Base-by-base conservation (phyloP, 2,888 invertebrate species). In the Chaetogeoica ovagalla region DNA sequence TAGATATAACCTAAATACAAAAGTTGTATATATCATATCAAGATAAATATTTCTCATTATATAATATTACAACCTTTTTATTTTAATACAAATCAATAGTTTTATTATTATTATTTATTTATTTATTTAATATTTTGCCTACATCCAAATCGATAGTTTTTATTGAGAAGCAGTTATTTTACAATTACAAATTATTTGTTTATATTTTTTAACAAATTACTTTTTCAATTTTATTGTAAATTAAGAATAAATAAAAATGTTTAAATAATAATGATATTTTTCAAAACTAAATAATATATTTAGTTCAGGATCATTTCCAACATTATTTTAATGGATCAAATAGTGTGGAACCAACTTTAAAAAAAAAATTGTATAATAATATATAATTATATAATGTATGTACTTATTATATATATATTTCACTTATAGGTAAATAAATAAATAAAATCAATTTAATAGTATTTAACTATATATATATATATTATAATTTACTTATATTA, bases 241-340 rank as follows among this genome's bases (percentile, higher is more conserved):
- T 57, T 8, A 57, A 57, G 5, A n/a, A 57, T 57, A n/a, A 8
- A 8, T 57, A 19, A 57, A 57, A 19, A n/a, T 57, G 57, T 57
- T 57, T 57, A n/a, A 57, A 57, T 19, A 57, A 8, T n/a, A 21
- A 13, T 43, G 43, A 9, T 48, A 68, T 30, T 52, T 68, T 52
- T 23, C 17, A 15, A 68, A 30, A 68, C 5, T 23, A 17, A 11
- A 17, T 68, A 68, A 23, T 60, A 72, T 72, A 71, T 71, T 71
- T 71, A 59, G 71, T 43, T 60, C 43, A 23, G 21, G 39, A 59
- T 71, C 4, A 71, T 71, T 59, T 39, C 2, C 17, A 5, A 21
- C 15, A 71, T 59, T 39, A 59, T 59, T 17, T 13, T 21, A 71
- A 52, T 37, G 7, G 15, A 57, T 59, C 11, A 39, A 39, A 57